Evolutionary conservation across 2,888 invertebrate genomes (phyloP).

Genomic region (Parasteatoda lunata): DNA sequence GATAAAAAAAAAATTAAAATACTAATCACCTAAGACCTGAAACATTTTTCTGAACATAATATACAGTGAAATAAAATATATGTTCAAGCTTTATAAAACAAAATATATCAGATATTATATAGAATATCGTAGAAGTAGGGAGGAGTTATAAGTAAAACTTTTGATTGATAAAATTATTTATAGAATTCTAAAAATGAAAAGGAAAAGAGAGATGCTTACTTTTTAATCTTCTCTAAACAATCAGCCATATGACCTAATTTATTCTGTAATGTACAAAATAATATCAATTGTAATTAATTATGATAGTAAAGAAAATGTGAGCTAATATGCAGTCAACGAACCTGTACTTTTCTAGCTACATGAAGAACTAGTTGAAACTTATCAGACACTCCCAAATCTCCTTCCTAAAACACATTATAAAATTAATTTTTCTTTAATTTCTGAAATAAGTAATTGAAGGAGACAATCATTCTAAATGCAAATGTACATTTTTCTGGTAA

Average conservation of each 20-base stretch:
- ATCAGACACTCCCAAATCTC: slow-evolving; percentile 73
- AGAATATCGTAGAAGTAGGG: no score
- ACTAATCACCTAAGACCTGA: no score
- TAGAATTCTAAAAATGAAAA: no score
- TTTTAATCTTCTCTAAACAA: slow-evolving; percentile 66
- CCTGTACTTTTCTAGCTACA: slow-evolving; percentile 76
- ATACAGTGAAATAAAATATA: no score
- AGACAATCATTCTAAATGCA: no score
- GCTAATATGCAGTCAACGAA: slow-evolving; percentile 44
- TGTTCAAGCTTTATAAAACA: not conserved
- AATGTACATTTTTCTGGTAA: no score
- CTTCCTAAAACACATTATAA: slow-evolving; percentile 70
- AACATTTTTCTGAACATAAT: no score
- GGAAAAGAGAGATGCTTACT: slow-evolving; percentile 40
- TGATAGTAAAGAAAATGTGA: not conserved
- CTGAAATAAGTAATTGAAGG: not conserved
- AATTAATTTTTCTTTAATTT: not conserved
- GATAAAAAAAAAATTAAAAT: no score
- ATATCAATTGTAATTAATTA: not conserved
- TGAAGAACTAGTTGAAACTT: slow-evolving; percentile 74
- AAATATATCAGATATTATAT: not conserved
- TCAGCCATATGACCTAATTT: slow-evolving; percentile 66
- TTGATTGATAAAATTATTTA: no score
- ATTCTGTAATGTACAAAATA: slow-evolving; percentile 52
- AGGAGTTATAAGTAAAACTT: no score